phyloP scores from a whole-genome alignment of 2,888 invertebrate genomes.

The Parnassius orleans region DNA sequence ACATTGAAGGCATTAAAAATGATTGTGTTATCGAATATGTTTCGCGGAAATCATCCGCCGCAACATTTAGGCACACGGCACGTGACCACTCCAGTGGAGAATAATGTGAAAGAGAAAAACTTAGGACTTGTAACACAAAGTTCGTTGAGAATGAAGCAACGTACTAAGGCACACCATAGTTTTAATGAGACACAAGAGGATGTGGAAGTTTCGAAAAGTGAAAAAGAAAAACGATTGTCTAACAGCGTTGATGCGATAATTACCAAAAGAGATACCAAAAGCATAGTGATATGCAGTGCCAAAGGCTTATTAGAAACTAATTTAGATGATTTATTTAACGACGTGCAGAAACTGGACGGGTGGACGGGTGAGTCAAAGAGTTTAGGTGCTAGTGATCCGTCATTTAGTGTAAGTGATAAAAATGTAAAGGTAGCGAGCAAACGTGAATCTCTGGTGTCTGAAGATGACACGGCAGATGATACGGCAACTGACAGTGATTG shows the following conservation, averaged over 20 bases:
- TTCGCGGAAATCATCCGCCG: constrained; percentile 65
- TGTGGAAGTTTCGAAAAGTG: constrained; percentile 47
- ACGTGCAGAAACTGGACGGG: constrained; percentile 56
- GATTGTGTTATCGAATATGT: constrained; percentile 75
- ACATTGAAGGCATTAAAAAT: constrained; percentile 76
- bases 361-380: constrained; percentile 64
- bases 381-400: constrained; percentile 72
- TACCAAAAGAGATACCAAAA: constrained; percentile 61
- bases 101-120: constrained; percentile 41
- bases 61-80: constrained; percentile 56
- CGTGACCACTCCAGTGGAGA: constrained; percentile 40
- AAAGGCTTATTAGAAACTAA: constrained; percentile 80
- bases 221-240: constrained; percentile 64
- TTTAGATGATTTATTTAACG: constrained; percentile 73
- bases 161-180: constrained; percentile 63
- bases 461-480: constrained; percentile 67
- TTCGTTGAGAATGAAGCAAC: constrained; percentile 62
- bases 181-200: constrained; percentile 47
- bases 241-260: constrained; percentile 69
- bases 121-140: constrained; percentile 52
- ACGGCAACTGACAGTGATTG: constrained; percentile 68
- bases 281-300: constrained; percentile 78
- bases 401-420: constrained; percentile 57
- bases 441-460: constrained; percentile 67
- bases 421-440: constrained; percentile 47